phyloP scores from a whole-genome alignment of 23 tunicate species.

The Clavelina lepadiformis region DNA sequence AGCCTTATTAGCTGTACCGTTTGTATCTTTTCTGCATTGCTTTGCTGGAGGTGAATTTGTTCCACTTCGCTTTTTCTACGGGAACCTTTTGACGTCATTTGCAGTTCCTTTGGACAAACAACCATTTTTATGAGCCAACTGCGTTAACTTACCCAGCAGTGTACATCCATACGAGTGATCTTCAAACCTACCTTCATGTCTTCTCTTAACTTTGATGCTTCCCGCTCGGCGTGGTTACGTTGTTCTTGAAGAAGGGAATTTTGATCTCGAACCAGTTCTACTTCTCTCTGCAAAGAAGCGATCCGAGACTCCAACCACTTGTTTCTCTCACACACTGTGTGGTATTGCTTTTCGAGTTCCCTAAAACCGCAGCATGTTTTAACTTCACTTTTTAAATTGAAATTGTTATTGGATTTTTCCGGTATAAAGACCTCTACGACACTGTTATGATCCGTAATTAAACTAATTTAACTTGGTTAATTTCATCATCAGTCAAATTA shows the following conservation, averaged over 20 bases:
- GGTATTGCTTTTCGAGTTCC: constrained; percentile 72
- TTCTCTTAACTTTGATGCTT: constrained; percentile 34
- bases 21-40: constrained; percentile 83
- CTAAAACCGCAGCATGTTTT: too few species aligned
- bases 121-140: neutral
- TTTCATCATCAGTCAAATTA: too few species aligned
- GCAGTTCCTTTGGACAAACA: constrained; percentile 20
- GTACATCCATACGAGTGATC: neutral
- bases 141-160: neutral
- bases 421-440: too few species aligned
- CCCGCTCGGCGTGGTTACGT: constrained; percentile 52
- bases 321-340: constrained; percentile 72
- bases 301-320: constrained; percentile 79
- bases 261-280: constrained; percentile 78
- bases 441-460: too few species aligned
- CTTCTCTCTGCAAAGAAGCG: constrained; percentile 61
- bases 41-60: constrained; percentile 66
- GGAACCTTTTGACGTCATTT: constrained; percentile 42
- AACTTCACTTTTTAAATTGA: too few species aligned
- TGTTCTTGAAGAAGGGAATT: constrained; percentile 66
- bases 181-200: constrained; percentile 52
- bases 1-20: too few species aligned
- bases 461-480: too few species aligned
- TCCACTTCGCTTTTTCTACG: constrained; percentile 58
- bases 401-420: too few species aligned